These are phyloP conservation scores for Boulengerochromis microlepis DNA, from an alignment of 2,113 vertebrate species.

Conservation along the genomic window DNA sequence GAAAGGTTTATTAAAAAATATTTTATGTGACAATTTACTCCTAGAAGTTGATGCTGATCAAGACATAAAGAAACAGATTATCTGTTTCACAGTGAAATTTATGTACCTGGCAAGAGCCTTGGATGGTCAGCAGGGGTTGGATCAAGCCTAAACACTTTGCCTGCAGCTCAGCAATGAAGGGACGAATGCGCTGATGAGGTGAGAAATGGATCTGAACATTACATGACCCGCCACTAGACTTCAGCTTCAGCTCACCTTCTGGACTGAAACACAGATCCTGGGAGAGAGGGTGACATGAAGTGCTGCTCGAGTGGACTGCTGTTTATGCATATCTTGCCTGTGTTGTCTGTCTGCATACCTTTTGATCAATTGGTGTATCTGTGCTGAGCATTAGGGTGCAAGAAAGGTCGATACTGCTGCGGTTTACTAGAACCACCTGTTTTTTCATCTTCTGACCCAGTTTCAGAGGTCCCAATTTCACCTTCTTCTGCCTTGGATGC, in stretches of 20 bases:
- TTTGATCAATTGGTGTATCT: constrained; percentile 65
- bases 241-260: constrained; percentile 61
- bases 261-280: constrained; percentile 68
- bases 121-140: constrained; percentile 76
- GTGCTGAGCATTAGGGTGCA: constrained; percentile 65
- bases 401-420: constrained; percentile 65
- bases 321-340: not conserved
- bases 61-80: not conserved
- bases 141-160: constrained; percentile 68
- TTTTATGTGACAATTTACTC: not conserved
- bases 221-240: constrained; percentile 65
- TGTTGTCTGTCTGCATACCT: constrained; percentile 61
- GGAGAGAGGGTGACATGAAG: not conserved
- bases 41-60: not conserved
- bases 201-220: constrained; percentile 75
- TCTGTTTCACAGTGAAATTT: not conserved
- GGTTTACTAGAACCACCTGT: constrained; percentile 74
- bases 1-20: not conserved
- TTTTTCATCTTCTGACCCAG: constrained; percentile 75
- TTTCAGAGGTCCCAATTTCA: constrained; percentile 77
- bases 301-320: not conserved
- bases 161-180: constrained; percentile 75
- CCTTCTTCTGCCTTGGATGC: constrained; percentile 68
- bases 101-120: constrained; percentile 74
- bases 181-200: constrained; percentile 61